Percentiles rank a stretch among this genome's conserved stretches.
Conservation (phyloP, 2,797 vertebrate species). For the Nyctalus aviator region DNA sequence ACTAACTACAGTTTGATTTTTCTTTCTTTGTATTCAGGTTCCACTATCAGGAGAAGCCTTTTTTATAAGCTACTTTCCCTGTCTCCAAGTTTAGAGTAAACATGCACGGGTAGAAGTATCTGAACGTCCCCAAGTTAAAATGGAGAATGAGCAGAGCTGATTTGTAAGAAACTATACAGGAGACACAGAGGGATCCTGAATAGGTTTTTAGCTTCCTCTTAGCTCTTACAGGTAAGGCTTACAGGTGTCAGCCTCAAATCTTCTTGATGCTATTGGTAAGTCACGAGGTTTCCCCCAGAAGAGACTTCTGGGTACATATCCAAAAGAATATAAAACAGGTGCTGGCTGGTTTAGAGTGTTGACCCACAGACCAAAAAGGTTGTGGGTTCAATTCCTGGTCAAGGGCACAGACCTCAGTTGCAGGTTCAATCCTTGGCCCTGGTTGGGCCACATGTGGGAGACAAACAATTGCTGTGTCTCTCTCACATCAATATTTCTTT, state of each 20-base stretch:
- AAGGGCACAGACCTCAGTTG: too few species aligned
- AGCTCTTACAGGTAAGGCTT: not conserved
- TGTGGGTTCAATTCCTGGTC: too few species aligned
- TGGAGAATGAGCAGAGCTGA: not conserved
- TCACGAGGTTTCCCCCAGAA: not conserved
- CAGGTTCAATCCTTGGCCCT: too few species aligned
- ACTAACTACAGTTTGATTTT: not conserved
- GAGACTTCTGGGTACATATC: not conserved
- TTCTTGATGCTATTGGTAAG: not conserved
- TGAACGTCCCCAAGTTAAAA: not conserved
- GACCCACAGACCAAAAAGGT: too few species aligned
- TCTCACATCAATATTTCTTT: too few species aligned
- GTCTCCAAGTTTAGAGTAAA: not conserved
- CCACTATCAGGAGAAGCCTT: not conserved
- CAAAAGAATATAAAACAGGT: constrained; percentile 12
- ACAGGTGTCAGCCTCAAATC: not conserved
- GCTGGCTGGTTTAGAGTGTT: too few species aligned
- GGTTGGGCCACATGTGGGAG: too few species aligned
- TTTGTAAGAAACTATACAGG: not conserved
- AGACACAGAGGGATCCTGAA: not conserved
- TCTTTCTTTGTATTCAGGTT: not conserved
- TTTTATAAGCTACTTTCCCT: not conserved
- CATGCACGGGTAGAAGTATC: not conserved
- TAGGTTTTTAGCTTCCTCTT: not conserved
- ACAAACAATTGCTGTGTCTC: too few species aligned